A percentile compares a stretch with the other conserved stretches of the same genome.
Conservation (phyloP, 1,140 invertebrate species). For the Campodea augens region DNA sequence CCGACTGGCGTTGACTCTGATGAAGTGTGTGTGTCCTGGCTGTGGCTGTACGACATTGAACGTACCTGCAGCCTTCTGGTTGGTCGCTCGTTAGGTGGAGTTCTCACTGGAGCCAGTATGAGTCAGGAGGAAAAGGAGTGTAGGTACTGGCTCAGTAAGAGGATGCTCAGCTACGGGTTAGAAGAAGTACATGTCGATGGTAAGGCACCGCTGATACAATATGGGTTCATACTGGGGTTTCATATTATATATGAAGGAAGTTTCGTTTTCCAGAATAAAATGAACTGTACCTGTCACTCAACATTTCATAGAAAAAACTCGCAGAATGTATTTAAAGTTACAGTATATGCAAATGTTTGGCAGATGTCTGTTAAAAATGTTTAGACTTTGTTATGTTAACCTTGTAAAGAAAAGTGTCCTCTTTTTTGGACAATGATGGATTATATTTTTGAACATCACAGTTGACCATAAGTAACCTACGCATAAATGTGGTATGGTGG, state of each 20-base stretch:
- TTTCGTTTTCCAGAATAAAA: no score
- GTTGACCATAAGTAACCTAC: no score
- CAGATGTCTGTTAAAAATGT: no score
- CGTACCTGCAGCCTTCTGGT: constrained; percentile 35
- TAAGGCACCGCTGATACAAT: constrained; percentile 13
- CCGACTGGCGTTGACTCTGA: constrained; percentile 22
- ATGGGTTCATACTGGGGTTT: background rate
- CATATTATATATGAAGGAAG: background rate
- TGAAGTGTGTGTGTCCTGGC: constrained; percentile 27
- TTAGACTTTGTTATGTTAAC: no score
- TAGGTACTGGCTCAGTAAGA: constrained; percentile 29
- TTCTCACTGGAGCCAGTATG: constrained; percentile 30
- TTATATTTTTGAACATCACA: no score
- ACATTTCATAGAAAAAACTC: no score
- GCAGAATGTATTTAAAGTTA: no score
- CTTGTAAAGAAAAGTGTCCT: no score
- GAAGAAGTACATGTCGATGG: constrained; percentile 15
- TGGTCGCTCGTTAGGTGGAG: constrained; percentile 35
- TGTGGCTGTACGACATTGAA: constrained; percentile 41
- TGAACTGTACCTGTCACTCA: no score
- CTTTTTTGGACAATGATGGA: no score
- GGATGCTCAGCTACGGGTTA: constrained; percentile 34
- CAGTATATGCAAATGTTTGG: no score
- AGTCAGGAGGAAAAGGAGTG: constrained; percentile 27
- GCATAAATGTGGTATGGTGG: no score